Evolutionary conservation across 2,113 vertebrate species (phyloP), one percentile per base, ranked within the genome.

Genomic region (Lagopus muta): DNA sequence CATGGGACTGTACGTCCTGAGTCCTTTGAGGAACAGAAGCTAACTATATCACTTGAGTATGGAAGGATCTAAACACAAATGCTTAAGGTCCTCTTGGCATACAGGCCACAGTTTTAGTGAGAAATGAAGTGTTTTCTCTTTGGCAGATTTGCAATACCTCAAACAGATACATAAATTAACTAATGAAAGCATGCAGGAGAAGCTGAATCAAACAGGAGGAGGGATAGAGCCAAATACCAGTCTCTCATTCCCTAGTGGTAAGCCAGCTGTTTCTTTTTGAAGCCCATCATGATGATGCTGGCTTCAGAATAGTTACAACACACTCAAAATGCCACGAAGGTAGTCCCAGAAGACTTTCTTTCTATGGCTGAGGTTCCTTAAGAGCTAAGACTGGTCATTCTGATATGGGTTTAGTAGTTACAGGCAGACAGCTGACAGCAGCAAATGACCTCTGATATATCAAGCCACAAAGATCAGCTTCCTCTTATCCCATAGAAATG

Each of bases 401-500:
- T 65, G 32, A 28, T 65, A 47, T 47, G 36, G 8, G 32, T 65
- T 86, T 82, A 84, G 34, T 72, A 61, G 34, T 3, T 78, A 43
- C 72, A 90, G 43, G 61, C 14, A 83, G 87, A 89, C 22, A 27
- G 4, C 32, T 85, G 54, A 82, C 74, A 85, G 77, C 90, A 36
- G 54, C 7, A 91, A 87, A 92, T 13, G 9, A 87, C 87, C 89
- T 89, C 78, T 73, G 71, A 87, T 92, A 79, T 13, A 93, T 87
- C 58, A 94, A 84, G 58, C 30, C 60, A 82, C 70, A 70, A 94
- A 89, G 91, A 89, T 87, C 89, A 93, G 69, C 74, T 75, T 95
- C 81, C 84, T 94, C 87, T 92, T 85, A 91, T 95, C 89, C 89
- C 71, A 72, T 60, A 32, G 74, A 93, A 94, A 93, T 58, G 43